phyloP scores from a whole-genome alignment of 2,113 vertebrate species.

The Montifringilla adamsi region DNA sequence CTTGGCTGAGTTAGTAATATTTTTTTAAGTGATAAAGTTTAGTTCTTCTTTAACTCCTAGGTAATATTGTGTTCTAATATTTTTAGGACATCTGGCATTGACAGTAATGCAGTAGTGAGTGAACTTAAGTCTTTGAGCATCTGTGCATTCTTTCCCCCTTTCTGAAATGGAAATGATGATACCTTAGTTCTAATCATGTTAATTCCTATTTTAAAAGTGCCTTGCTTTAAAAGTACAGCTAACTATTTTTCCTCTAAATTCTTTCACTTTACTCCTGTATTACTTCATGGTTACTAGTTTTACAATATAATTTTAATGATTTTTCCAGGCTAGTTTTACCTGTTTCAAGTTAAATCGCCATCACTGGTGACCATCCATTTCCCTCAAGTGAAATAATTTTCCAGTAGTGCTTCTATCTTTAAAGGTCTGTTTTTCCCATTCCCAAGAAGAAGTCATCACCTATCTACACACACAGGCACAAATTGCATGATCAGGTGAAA shows the following conservation, averaged over 20 bases:
- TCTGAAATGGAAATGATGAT: background rate
- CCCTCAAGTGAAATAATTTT: background rate
- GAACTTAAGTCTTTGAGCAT: background rate
- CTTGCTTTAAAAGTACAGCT: background rate
- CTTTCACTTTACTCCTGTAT: background rate
- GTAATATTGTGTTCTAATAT: background rate
- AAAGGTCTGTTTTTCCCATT: background rate
- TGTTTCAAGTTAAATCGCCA: background rate
- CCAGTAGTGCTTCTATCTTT: background rate
- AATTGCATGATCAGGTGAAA: background rate
- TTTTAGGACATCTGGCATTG: background rate
- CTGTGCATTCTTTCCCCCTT: background rate
- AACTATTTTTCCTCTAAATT: background rate
- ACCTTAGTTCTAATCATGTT: background rate
- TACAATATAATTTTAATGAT: background rate
- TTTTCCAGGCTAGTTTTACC: background rate
- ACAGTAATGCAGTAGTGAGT: background rate
- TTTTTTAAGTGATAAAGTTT: background rate
- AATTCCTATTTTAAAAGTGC: background rate
- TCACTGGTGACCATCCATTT: background rate
- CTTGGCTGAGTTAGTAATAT: background rate
- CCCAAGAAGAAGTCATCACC: background rate
- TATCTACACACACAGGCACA: background rate
- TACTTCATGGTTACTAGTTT: background rate
- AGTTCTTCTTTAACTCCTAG: background rate